Base-by-base conservation (phyloP, 2,797 vertebrate species). In the Argentina silus region DNA sequence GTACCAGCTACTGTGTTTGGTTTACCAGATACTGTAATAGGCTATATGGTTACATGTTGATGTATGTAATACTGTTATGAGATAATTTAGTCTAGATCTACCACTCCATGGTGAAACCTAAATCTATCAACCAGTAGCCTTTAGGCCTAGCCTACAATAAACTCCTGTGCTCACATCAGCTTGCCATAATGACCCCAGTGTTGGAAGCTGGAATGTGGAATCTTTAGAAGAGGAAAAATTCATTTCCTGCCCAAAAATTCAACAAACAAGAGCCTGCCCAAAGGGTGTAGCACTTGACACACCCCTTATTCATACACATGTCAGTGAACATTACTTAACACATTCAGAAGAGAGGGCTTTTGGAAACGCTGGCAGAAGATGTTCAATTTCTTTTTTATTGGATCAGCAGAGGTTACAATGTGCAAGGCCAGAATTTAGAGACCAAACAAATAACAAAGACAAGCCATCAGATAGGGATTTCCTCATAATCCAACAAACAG, bases 381-480 rank as follows among this genome's bases (percentile, higher is more conserved):
- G 27, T 53, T 47, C 11, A 55, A 15, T 0, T 7, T 61, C 57
- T 70, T 70, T 27, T 56, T 69, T 42, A 36, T 8, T 55, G 12
- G n/a, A 60, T 60, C 45, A 61, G 27, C 21, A 48, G 27, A 51
- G 42, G 21, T 44, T 45, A 57, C 56, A 21, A 19, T 44, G 7
- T 44, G 44, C 17, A 51, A 69, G 53, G 15, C 53, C 17, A 57
- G 27, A 69, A 17, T 12, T 67, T 69, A 43, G n/a, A 11, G 55
- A 43, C 36, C 36, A 42, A 55, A n/a, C 10, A 66, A 48, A 2
- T 19, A 27, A 51, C 1, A 27, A 67, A 12, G 5, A 51, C 27
- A 36, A 36, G 4, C 27, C 7, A 50, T 50, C 19, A 19, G 64
- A 19, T 47, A 11, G n/a, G n/a, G n/a, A n/a, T n/a, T n/a, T 55